Evolutionary conservation across 2,113 vertebrate species (phyloP).

Genomic region (Toxotes jaculatrix): DNA sequence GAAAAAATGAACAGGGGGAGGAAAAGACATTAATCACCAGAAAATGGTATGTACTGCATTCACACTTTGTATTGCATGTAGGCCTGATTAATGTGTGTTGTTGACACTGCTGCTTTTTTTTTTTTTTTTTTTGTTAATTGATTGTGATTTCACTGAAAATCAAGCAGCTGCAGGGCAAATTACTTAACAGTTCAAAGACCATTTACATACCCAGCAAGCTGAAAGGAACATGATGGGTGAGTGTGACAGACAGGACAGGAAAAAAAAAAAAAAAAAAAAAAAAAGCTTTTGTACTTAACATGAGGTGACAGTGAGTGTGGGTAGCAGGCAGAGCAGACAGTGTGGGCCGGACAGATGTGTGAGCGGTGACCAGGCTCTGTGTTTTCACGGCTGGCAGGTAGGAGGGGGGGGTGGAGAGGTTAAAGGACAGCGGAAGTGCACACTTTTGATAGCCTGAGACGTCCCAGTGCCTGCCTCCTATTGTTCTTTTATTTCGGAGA

Average conservation of each 20-base stretch:
- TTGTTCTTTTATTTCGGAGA: conserved; percentile 74
- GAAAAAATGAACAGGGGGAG: conserved; percentile 37
- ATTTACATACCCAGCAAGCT: conserved; percentile 29
- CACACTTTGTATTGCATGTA: not conserved
- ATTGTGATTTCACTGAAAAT: conserved; percentile 24
- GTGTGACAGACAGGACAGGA: conserved; percentile 41
- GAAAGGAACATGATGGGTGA: conserved; percentile 24
- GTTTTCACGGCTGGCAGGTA: conserved; percentile 21
- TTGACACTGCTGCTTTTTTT: not conserved
- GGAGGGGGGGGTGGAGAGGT: conserved; percentile 22
- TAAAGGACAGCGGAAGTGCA: conserved; percentile 22
- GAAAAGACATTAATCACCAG: conserved; percentile 36
- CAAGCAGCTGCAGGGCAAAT: conserved; percentile 22
- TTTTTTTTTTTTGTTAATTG: conserved; percentile 30
- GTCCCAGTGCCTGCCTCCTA: conserved; percentile 27
- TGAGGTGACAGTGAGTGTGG: conserved; percentile 46
- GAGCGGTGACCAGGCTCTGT: not conserved
- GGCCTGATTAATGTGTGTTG: conserved; percentile 4
- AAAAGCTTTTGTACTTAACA: conserved; percentile 36
- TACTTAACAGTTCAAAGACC: conserved; percentile 35
- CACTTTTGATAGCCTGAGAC: conserved; percentile 19
- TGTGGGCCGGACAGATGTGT: conserved; percentile 31
- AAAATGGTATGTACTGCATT: conserved; percentile 15
- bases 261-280: not conserved
- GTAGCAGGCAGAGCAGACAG: conserved; percentile 41